Conservation (phyloP, 2,113 vertebrate species). For the Xiphophorus couchianus region DNA sequence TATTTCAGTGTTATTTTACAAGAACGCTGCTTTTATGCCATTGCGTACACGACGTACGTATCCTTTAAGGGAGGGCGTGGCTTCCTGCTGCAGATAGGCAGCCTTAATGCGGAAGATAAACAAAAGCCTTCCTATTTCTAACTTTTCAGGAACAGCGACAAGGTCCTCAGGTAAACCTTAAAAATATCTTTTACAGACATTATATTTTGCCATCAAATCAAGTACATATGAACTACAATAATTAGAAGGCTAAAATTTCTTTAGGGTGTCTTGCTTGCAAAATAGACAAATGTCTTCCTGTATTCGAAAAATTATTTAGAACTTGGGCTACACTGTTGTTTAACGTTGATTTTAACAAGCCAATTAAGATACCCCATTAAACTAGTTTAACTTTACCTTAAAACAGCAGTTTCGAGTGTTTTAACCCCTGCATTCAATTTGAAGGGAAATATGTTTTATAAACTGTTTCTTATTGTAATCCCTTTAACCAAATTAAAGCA, state of each 20-base stretch:
- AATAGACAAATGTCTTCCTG: too few relatives aligned
- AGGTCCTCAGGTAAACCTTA: slow-evolving; percentile 32
- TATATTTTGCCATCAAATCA: background rate
- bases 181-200: background rate
- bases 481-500: too few relatives aligned
- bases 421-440: too few relatives aligned
- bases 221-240: background rate
- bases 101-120: slow-evolving; percentile 56
- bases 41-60: slow-evolving; percentile 8
- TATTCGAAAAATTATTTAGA: too few relatives aligned
- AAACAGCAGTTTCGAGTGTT: too few relatives aligned
- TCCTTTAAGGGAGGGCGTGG: slow-evolving; percentile 33
- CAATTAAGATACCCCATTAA: too few relatives aligned
- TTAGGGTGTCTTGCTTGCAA: background rate
- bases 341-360: too few relatives aligned
- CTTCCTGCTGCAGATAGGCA: background rate
- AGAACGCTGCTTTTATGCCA: background rate
- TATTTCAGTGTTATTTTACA: too few relatives aligned
- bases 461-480: too few relatives aligned
- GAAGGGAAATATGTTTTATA: too few relatives aligned
- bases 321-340: too few relatives aligned
- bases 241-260: background rate
- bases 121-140: background rate
- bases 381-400: too few relatives aligned
- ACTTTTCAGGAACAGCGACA: background rate